Conservation (phyloP, 1,140 invertebrate genomes). For the Formica exsecta region DNA sequence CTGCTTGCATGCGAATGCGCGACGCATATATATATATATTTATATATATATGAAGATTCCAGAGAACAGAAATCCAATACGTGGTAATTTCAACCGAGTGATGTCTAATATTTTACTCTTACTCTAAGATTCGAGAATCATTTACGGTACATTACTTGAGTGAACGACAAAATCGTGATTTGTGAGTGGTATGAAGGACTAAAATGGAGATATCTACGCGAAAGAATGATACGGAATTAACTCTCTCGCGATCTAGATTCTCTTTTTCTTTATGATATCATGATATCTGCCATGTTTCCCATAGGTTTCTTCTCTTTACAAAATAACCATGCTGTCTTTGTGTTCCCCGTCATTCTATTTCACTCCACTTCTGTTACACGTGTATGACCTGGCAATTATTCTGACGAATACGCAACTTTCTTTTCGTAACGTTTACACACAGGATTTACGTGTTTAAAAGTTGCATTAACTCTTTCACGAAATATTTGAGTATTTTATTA, state of each 20-base stretch:
- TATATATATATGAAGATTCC: background rate
- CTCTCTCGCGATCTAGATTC: constrained; percentile 4
- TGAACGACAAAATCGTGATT: background rate
- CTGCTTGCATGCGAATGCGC: background rate
- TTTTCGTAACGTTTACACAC: background rate
- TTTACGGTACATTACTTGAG: background rate
- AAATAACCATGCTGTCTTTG: background rate
- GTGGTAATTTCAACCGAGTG: constrained; percentile 19
- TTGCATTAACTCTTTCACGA: background rate
- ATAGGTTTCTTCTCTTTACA: background rate
- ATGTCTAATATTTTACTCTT: background rate
- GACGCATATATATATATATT: too few species aligned
- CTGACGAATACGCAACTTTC: background rate
- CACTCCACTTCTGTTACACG: background rate
- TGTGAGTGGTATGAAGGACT: background rate
- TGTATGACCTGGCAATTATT: background rate
- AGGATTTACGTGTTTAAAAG: background rate
- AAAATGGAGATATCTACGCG: background rate
- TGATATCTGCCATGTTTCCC: background rate
- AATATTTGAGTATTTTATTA: background rate
- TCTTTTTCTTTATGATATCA: background rate
- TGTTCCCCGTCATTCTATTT: background rate
- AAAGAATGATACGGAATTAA: constrained; percentile 40
- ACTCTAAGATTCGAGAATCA: constrained; percentile 5
- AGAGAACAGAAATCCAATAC: constrained; percentile 39